phyloP scores from a whole-genome alignment of 2,888 invertebrate species.

The Exocentrus adspersus region DNA sequence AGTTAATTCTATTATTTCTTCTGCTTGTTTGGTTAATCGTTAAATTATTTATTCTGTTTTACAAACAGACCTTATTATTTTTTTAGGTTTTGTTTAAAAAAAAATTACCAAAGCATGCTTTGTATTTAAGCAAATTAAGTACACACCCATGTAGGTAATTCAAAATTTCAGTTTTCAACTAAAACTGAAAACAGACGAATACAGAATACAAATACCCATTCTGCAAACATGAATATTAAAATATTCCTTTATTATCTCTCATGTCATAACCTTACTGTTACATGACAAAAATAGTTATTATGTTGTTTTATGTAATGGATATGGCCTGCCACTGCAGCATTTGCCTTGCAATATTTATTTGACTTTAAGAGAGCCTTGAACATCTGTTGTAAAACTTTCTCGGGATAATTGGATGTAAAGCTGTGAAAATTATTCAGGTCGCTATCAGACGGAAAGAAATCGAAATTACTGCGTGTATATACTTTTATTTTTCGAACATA shows the following conservation, averaged over 20 bases:
- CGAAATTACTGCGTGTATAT: constrained; percentile 7
- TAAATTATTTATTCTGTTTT: too few species aligned
- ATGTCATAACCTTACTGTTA: not conserved
- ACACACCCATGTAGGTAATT: too few species aligned
- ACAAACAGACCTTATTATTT: too few species aligned
- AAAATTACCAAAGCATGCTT: too few species aligned
- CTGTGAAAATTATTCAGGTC: constrained; percentile 1
- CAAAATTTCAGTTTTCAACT: too few species aligned
- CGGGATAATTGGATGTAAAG: constrained; percentile 2
- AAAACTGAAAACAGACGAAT: too few species aligned
- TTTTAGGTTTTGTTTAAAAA: too few species aligned
- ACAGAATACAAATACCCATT: too few species aligned
- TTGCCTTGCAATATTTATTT: not conserved
- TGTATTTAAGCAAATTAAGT: too few species aligned
- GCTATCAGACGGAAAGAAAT: constrained; percentile 8
- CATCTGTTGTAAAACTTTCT: constrained; percentile 17
- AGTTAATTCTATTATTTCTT: too few species aligned
- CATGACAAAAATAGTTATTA: not conserved
- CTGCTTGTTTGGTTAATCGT: too few species aligned
- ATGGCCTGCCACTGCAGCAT: not conserved
- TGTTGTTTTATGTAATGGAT: constrained; percentile 7
- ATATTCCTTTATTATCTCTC: not conserved
- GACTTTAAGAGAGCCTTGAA: not conserved
- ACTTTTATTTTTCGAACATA: too few species aligned
- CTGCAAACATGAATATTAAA: not conserved